Evolutionary conservation across 2,888 invertebrate species (phyloP).

Genomic region (Chaitophorus viminalis): DNA sequence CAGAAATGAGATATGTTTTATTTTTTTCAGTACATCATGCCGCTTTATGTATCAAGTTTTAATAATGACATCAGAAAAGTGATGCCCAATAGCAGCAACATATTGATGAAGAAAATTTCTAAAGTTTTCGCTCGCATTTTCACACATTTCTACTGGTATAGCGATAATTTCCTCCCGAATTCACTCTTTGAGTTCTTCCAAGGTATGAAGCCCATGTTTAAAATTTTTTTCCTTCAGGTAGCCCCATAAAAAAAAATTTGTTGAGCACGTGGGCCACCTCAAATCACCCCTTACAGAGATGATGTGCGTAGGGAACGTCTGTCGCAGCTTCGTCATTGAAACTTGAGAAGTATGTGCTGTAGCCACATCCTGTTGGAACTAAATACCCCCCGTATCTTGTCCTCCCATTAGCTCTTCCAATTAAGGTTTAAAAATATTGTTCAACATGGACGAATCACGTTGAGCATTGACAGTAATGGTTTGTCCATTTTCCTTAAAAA

Average conservation of each 20-base stretch:
- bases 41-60: too few species aligned
- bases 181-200: too few species aligned
- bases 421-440: too few species aligned
- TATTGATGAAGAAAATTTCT: neutral
- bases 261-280: neutral
- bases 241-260: neutral
- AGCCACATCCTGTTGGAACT: neutral
- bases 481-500: constrained; percentile 5
- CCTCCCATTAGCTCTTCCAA: neutral
- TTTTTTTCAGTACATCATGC: constrained; percentile 2
- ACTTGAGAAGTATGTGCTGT: neutral
- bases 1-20: neutral
- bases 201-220: neutral
- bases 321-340: too few species aligned
- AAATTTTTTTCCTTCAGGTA: neutral
- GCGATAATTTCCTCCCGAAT: neutral
- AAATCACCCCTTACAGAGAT: too few species aligned
- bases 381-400: neutral
- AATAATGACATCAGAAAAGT: neutral
- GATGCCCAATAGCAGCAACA: neutral
- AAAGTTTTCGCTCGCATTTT: neutral
- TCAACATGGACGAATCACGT: neutral
- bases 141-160: neutral
- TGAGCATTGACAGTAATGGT: neutral
- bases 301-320: too few species aligned